Evolutionary conservation across 1,140 invertebrate genomes (phyloP).

Genomic region (Drosophila miranda): DNA sequence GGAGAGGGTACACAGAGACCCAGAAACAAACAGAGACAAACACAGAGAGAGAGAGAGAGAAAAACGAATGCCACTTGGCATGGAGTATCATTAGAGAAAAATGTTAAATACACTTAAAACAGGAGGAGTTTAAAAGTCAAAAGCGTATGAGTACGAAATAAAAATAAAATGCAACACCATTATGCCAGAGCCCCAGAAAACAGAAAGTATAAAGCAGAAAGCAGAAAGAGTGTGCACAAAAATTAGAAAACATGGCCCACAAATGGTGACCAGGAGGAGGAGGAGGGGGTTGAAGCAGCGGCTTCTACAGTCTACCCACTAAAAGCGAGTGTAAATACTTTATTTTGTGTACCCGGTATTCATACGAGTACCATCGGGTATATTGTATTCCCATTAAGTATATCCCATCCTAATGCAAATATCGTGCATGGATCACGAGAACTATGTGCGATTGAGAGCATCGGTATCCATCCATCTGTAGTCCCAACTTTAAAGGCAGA

Average conservation of each 20-base stretch:
- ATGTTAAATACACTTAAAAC: conserved; percentile 75
- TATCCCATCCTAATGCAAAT: too few species aligned
- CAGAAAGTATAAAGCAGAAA: conserved; percentile 11
- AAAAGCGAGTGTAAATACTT: conserved; percentile 65
- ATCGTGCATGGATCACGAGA: too few species aligned
- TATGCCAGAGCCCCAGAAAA: too few species aligned
- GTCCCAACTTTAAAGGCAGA: too few species aligned
- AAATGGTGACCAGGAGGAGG: neutral
- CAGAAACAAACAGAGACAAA: neutral
- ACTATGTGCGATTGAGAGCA: too few species aligned
- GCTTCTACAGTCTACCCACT: conserved; percentile 17
- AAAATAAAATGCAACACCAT: conserved; percentile 56
- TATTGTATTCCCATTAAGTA: too few species aligned
- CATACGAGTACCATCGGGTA: too few species aligned
- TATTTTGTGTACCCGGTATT: conserved; percentile 30
- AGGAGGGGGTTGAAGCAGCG: neutral
- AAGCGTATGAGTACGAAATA: conserved; percentile 67
- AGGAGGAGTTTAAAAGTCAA: conserved; percentile 68
- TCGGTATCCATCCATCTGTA: too few species aligned
- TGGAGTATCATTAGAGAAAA: conserved; percentile 76
- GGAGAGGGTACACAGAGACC: conserved; percentile 13
- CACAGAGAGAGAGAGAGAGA: conserved; percentile 3
- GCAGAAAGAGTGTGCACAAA: conserved; percentile 31
- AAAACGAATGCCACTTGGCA: conserved; percentile 69
- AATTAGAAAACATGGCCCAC: conserved; percentile 56